Evolutionary conservation across 2,797 vertebrate species (phyloP).

Genomic region (Champsocephalus gunnari): DNA sequence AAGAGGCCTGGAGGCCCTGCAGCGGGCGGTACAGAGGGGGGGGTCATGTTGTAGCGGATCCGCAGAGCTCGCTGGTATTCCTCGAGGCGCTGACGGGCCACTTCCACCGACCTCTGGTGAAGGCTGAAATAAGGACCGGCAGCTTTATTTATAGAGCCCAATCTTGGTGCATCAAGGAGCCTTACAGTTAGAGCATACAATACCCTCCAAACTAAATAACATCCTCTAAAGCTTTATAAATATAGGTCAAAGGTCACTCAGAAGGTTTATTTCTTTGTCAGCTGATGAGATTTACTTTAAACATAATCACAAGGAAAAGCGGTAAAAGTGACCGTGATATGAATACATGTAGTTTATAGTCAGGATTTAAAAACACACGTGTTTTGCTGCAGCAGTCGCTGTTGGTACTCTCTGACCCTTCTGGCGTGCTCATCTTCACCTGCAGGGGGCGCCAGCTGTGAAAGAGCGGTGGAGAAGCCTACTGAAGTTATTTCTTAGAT

Average conservation of each 20-base stretch:
- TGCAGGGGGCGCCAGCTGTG: conserved; percentile 39
- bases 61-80: conserved; percentile 89
- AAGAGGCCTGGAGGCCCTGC: neutral
- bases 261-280: neutral
- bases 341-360: neutral
- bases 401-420: conserved; percentile 87
- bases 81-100: conserved; percentile 85
- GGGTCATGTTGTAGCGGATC: conserved; percentile 69
- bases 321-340: neutral
- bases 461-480: neutral
- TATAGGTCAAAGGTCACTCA: neutral
- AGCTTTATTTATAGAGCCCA: neutral
- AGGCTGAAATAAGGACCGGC: conserved; percentile 71
- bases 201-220: neutral
- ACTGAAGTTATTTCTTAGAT: neutral
- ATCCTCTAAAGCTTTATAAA: neutral
- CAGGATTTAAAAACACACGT: conserved; percentile 60
- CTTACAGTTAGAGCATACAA: neutral
- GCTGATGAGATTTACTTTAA: neutral
- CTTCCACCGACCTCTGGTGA: conserved; percentile 87
- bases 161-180: neutral
- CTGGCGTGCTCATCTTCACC: conserved; percentile 74
- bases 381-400: conserved; percentile 89
- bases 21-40: neutral
- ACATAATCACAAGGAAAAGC: neutral